Evolutionary conservation across 2,888 invertebrate genomes (phyloP).

Genomic region (Drosophila algonquin): DNA sequence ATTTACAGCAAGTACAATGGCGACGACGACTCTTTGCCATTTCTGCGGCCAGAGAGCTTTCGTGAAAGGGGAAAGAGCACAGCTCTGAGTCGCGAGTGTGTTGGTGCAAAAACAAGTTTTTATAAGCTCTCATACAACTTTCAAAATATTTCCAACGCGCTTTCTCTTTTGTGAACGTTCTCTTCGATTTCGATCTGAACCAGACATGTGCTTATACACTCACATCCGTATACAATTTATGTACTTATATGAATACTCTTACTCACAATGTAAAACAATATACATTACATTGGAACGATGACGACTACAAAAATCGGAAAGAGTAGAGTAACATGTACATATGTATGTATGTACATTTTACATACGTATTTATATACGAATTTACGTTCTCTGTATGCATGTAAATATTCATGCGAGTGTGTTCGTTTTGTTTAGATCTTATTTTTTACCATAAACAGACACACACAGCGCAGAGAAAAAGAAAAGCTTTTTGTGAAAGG

Average conservation of each 20-base stretch:
- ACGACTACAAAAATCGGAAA: slow-evolving; percentile 64
- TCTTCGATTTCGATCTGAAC: slow-evolving; percentile 22
- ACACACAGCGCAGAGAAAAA: slow-evolving; percentile 62
- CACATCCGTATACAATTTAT: slow-evolving; percentile 17
- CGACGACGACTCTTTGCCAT: slow-evolving; percentile 55
- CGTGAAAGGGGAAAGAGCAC: slow-evolving; percentile 73
- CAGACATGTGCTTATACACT: slow-evolving; percentile 40
- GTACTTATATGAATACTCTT: slow-evolving; percentile 1
- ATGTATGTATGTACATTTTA: neutral
- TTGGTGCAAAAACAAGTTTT: slow-evolving; percentile 58
- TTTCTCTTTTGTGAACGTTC: slow-evolving; percentile 48
- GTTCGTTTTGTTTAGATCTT: slow-evolving; percentile 61
- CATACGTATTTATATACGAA: slow-evolving; percentile 5
- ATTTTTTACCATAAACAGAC: slow-evolving; percentile 35
- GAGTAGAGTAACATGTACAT: slow-evolving; percentile 46
- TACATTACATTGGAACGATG: slow-evolving; percentile 50
- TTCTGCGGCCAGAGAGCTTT: slow-evolving; percentile 69
- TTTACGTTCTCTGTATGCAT: slow-evolving; percentile 9
- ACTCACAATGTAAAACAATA: slow-evolving; percentile 29
- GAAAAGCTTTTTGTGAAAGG: slow-evolving; percentile 78
- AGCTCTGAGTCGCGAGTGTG: slow-evolving; percentile 43
- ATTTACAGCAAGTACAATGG: slow-evolving; percentile 67
- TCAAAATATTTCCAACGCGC: slow-evolving; percentile 38
- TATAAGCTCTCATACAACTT: slow-evolving; percentile 40
- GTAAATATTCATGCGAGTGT: slow-evolving; percentile 10